Conservation (phyloP, 2,888 invertebrate species). For the Volucella bombylans region DNA sequence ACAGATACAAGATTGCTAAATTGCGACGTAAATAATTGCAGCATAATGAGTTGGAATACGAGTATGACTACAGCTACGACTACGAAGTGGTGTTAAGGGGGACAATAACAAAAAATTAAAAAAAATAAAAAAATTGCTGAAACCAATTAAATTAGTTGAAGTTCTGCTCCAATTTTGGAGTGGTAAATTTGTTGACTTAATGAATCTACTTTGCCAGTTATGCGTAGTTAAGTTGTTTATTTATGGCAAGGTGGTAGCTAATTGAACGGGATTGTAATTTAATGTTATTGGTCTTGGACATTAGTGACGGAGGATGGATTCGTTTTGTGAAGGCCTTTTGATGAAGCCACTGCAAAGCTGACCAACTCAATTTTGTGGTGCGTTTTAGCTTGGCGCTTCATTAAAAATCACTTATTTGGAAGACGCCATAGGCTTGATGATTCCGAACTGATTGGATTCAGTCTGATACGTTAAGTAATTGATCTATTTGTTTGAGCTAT, state of each 20-base stretch:
- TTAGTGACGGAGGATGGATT: slow-evolving; percentile 21
- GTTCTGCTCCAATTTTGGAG: slow-evolving; percentile 66
- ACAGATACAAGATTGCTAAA: slow-evolving; percentile 35
- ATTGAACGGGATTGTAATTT: slow-evolving; percentile 60
- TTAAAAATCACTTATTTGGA: too few species aligned
- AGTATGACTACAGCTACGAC: neutral
- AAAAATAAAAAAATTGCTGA: slow-evolving; percentile 24
- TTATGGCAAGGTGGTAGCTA: slow-evolving; percentile 56
- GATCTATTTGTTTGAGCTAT: too few species aligned
- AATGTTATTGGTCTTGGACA: slow-evolving; percentile 19
- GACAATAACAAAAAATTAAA: too few species aligned
- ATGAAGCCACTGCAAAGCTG: neutral
- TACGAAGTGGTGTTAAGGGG: too few species aligned
- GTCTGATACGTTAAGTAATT: too few species aligned
- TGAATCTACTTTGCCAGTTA: slow-evolving; percentile 32
- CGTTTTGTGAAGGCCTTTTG: too few species aligned
- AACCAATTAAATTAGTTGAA: slow-evolving; percentile 63
- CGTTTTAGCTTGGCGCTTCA: too few species aligned
- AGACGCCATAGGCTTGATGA: too few species aligned
- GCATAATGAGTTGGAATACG: slow-evolving; percentile 38
- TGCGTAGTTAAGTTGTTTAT: slow-evolving; percentile 53
- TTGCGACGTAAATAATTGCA: slow-evolving; percentile 48
- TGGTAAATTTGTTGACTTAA: slow-evolving; percentile 59
- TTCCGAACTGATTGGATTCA: too few species aligned
- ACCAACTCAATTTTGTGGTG: too few species aligned